Conservation (phyloP, 2,113 vertebrate genomes). For the Fregata magnificens region DNA sequence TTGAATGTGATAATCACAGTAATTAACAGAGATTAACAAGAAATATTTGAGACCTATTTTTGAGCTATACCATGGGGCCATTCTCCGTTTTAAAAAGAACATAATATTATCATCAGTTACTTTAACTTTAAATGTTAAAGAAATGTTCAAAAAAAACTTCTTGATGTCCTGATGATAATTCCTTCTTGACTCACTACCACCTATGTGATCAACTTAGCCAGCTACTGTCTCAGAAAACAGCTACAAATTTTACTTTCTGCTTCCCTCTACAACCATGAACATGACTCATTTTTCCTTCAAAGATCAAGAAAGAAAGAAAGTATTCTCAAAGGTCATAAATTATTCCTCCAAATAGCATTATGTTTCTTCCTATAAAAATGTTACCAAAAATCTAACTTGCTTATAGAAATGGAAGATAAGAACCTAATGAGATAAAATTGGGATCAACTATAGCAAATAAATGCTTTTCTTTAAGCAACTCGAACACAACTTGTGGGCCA, state of each 20-base stretch:
- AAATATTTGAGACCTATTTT: not conserved
- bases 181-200: not conserved
- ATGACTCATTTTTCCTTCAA: not conserved
- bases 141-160: not conserved
- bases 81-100: not conserved
- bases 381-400: not conserved
- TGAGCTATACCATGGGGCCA: rapidly evolving
- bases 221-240: not conserved
- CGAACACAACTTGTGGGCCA: not conserved
- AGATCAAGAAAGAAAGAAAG: not conserved
- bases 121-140: not conserved
- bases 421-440: not conserved
- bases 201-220: not conserved
- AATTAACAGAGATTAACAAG: not conserved
- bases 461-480: not conserved
- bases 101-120: not conserved
- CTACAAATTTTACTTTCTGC: not conserved
- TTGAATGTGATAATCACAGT: not conserved
- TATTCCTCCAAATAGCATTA: not conserved
- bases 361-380: not conserved
- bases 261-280: not conserved
- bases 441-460: not conserved
- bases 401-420: not conserved
- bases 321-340: not conserved
- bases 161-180: not conserved